These are phyloP conservation scores for Petrophora chlorosata DNA, from an alignment of 2,888 invertebrate genomes.

Conservation along the genomic window DNA sequence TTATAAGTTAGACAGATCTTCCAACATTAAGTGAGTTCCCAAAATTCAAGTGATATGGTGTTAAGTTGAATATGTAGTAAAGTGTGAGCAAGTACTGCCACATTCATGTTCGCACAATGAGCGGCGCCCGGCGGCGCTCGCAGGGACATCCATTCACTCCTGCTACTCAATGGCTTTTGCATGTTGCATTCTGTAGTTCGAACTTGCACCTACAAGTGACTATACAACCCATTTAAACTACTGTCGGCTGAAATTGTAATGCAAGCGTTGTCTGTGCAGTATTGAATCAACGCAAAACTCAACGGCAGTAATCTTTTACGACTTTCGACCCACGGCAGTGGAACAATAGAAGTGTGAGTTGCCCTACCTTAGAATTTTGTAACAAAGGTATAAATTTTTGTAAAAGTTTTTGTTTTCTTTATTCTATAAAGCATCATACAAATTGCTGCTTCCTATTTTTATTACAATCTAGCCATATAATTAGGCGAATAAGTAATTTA, in stretches of 20 bases:
- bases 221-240: slow-evolving; percentile 41
- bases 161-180: slow-evolving; percentile 68
- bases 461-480: too few species aligned
- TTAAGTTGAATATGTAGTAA: slow-evolving; percentile 17
- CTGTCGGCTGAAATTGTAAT: slow-evolving; percentile 40
- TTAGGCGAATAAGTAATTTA: too few species aligned
- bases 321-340: slow-evolving; percentile 5
- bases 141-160: slow-evolving; percentile 56
- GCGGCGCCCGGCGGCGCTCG: slow-evolving; percentile 42
- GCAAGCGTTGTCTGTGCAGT: slow-evolving; percentile 26
- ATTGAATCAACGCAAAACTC: slow-evolving; percentile 16
- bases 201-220: slow-evolving; percentile 46
- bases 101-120: slow-evolving; percentile 53
- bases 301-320: slow-evolving; percentile 8
- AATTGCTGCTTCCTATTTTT: too few species aligned
- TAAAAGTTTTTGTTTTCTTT: too few species aligned
- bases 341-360: slow-evolving; percentile 3
- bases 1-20: too few species aligned
- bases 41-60: neutral
- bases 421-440: too few species aligned
- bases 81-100: slow-evolving; percentile 44
- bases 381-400: too few species aligned
- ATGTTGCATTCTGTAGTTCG: slow-evolving; percentile 60
- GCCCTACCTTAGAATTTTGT: neutral
- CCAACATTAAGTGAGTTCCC: too few species aligned